These are phyloP conservation scores for Taxidea taxus DNA, from an alignment of 2,113 vertebrate genomes.

Conservation along the genomic window DNA sequence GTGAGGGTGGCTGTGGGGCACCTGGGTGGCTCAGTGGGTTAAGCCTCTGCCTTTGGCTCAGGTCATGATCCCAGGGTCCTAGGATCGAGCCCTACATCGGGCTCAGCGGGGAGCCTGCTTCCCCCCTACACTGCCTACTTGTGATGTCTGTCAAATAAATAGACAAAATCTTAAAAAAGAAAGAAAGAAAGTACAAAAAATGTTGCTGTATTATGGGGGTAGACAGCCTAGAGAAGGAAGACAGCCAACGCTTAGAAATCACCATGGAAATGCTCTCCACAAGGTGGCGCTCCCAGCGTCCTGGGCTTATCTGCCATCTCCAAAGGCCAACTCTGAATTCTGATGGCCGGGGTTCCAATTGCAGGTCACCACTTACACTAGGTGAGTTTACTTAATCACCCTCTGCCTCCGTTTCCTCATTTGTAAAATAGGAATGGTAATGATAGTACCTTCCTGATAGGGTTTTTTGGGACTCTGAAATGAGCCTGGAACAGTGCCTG, in stretches of 20 bases:
- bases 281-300: constrained; percentile 11
- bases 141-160: no score
- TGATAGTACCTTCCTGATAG: not conserved
- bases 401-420: constrained; percentile 8
- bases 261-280: not conserved
- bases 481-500: not conserved
- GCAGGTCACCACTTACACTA: not conserved
- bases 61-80: no score
- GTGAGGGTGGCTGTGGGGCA: not conserved
- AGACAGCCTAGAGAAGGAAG: not conserved
- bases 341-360: not conserved
- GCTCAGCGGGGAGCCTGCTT: no score
- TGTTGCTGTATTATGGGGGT: not conserved
- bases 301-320: not conserved
- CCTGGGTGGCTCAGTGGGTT: no score
- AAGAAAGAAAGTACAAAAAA: no score
- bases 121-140: no score
- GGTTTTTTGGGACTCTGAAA: not conserved
- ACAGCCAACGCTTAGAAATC: not conserved
- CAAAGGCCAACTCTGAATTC: not conserved
- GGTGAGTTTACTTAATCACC: not conserved
- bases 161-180: no score
- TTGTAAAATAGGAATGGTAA: not conserved
- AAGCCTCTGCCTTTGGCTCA: no score
- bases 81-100: no score